A percentile compares a stretch with the other conserved stretches of the same genome.
phyloP scores from a whole-genome alignment of 2,113 vertebrate species.

The Pandion haliaetus region DNA sequence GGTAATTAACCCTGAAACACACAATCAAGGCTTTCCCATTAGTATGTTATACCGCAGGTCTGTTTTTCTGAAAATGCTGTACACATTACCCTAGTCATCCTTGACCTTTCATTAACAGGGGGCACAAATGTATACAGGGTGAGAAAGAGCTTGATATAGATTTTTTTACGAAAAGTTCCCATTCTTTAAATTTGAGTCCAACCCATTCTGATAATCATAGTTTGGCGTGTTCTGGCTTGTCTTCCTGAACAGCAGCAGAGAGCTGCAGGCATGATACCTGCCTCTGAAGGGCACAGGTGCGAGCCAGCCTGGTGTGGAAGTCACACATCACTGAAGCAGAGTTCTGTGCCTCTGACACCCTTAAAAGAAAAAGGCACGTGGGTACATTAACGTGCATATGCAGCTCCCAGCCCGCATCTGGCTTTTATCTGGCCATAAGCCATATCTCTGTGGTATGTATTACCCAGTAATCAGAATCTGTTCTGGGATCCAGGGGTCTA shows the following conservation, averaged over 20 bases:
- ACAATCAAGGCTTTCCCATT: not conserved
- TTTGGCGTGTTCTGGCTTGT: not conserved
- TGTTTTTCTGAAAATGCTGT: slow-evolving; percentile 11
- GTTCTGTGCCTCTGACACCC: not conserved
- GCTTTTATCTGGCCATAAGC: not conserved
- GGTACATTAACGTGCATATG: rapidly evolving
- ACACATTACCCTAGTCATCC: not conserved
- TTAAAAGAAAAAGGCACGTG: not conserved
- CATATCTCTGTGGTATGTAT: not conserved
- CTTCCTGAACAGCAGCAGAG: not conserved
- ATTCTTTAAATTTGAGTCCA: not conserved
- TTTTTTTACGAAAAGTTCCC: not conserved
- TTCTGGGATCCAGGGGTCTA: not conserved
- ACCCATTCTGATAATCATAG: not conserved
- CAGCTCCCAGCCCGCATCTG: not conserved
- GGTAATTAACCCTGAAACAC: slow-evolving; percentile 27
- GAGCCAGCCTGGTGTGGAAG: not conserved
- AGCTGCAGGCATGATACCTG: not conserved
- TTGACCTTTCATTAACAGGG: not conserved
- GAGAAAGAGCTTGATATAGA: not conserved
- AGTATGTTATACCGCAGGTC: not conserved
- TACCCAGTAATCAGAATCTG: not conserved
- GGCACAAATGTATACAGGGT: not conserved
- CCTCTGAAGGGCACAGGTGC: rapidly evolving
- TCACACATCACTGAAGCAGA: not conserved